A percentile compares a stretch with the other conserved stretches of the same genome.
Evolutionary conservation across 92 coral and sea anemone species (phyloP).

Genomic region (Chrysogorgia sp.): DNA sequence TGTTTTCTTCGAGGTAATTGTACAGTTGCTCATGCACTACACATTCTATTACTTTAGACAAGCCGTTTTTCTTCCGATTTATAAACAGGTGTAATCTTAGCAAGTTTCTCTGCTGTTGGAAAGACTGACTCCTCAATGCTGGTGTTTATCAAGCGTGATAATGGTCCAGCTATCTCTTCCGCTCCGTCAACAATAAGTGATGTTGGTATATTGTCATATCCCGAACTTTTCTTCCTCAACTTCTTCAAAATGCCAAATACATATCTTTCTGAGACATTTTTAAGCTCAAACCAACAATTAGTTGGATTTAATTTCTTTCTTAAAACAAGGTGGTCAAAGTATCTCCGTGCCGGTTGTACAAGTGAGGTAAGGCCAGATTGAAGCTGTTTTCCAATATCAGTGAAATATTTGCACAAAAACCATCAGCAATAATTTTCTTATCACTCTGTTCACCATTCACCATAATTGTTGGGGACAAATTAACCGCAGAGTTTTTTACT

Average conservation of each 20-base stretch:
- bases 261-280: not conserved
- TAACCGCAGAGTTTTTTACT: too few species aligned
- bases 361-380: not conserved
- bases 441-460: not conserved
- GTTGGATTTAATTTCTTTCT: not conserved
- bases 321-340: too few species aligned
- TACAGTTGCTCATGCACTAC: too few species aligned
- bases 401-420: not conserved
- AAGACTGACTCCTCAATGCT: not conserved
- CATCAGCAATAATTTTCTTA: not conserved
- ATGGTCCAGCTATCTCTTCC: constrained; percentile 1
- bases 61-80: not conserved
- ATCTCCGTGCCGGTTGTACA: not conserved
- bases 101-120: not conserved
- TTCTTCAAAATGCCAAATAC: not conserved
- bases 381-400: too few species aligned
- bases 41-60: not conserved
- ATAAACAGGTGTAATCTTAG: not conserved
- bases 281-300: not conserved
- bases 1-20: not conserved
- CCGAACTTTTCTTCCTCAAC: not conserved
- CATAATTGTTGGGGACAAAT: not conserved
- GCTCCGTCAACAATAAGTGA: not conserved
- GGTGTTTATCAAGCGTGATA: too few species aligned
- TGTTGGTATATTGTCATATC: constrained; percentile 6